These are phyloP conservation scores for Stenurella melanura DNA, from an alignment of 2,888 invertebrate genomes.

Conservation along the genomic window DNA sequence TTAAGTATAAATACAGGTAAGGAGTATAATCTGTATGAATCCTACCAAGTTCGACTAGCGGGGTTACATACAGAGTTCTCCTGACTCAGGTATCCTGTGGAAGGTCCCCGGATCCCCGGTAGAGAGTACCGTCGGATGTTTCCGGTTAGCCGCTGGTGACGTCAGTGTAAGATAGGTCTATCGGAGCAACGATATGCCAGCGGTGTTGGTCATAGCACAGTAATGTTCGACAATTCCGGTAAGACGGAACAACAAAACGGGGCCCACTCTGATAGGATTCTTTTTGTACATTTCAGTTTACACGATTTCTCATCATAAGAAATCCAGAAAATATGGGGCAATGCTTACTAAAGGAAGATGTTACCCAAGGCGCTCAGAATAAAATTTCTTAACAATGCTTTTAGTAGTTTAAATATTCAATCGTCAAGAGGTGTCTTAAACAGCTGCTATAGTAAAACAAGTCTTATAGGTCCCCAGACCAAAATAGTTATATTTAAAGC, in stretches of 20 bases:
- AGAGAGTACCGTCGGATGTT: conserved; percentile 74
- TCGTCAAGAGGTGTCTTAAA: too few relatives aligned
- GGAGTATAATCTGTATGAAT: conserved; percentile 50
- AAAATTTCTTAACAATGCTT: too few relatives aligned
- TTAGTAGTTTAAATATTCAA: too few relatives aligned
- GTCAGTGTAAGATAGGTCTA: conserved; percentile 64
- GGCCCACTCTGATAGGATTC: conserved; percentile 69
- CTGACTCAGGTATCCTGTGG: conserved; percentile 72
- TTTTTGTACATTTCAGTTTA: conserved; percentile 60
- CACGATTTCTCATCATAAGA: too few relatives aligned
- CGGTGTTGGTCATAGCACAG: conserved; percentile 70
- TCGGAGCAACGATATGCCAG: conserved; percentile 64
- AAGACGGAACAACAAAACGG: conserved; percentile 67
- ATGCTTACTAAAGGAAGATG: too few relatives aligned
- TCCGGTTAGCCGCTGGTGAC: conserved; percentile 70
- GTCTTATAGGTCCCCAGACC: too few relatives aligned
- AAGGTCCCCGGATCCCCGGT: conserved; percentile 76
- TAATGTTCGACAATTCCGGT: conserved; percentile 60
- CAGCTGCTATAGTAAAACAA: too few relatives aligned
- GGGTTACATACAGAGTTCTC: conserved; percentile 72
- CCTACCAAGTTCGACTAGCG: conserved; percentile 71
- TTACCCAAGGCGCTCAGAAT: too few relatives aligned
- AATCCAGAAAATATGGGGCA: too few relatives aligned
- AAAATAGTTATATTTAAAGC: too few relatives aligned
- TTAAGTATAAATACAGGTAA: conserved; percentile 49